A percentile compares a stretch with the other conserved stretches of the same genome.
Evolutionary conservation across 2,888 invertebrate genomes (phyloP).

Genomic region (Temnothorax ravouxi): DNA sequence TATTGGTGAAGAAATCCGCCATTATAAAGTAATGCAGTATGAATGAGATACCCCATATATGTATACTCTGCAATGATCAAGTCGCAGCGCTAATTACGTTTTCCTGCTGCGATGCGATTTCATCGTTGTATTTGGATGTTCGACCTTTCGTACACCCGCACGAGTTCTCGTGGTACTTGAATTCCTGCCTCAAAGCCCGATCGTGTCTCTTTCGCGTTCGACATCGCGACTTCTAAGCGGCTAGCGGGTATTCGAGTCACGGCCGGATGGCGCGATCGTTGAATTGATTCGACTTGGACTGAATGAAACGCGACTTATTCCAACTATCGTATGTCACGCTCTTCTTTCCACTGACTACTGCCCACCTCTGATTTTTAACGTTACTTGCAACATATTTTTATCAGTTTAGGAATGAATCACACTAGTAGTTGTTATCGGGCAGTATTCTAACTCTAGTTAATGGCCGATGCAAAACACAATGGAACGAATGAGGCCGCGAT

Average conservation of each 20-base stretch:
- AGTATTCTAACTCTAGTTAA: not conserved
- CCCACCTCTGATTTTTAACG: not conserved
- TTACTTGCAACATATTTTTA: not conserved
- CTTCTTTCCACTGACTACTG: not conserved
- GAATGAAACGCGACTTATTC: constrained; percentile 70
- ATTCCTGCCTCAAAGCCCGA: constrained; percentile 37
- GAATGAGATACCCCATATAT: not conserved
- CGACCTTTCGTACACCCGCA: constrained; percentile 16
- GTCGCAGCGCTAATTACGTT: constrained; percentile 20
- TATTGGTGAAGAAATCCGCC: not conserved
- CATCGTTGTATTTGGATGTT: not conserved
- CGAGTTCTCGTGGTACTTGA: constrained; percentile 12
- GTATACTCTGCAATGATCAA: not conserved
- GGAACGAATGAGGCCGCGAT: not conserved
- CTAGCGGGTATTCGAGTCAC: constrained; percentile 78
- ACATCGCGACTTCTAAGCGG: constrained; percentile 57
- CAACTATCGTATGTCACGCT: constrained; percentile 41
- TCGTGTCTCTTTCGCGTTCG: constrained; percentile 12
- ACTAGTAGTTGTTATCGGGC: not conserved
- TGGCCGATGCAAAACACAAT: not conserved
- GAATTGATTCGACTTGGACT: constrained; percentile 67
- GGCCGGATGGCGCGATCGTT: constrained; percentile 74
- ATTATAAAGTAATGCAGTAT: not conserved
- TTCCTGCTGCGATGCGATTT: not conserved
- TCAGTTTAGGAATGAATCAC: not conserved